Conservation (phyloP, 35 echinoderm and acorn worm genomes). For the Hemicentrotus pulcherrimus region DNA sequence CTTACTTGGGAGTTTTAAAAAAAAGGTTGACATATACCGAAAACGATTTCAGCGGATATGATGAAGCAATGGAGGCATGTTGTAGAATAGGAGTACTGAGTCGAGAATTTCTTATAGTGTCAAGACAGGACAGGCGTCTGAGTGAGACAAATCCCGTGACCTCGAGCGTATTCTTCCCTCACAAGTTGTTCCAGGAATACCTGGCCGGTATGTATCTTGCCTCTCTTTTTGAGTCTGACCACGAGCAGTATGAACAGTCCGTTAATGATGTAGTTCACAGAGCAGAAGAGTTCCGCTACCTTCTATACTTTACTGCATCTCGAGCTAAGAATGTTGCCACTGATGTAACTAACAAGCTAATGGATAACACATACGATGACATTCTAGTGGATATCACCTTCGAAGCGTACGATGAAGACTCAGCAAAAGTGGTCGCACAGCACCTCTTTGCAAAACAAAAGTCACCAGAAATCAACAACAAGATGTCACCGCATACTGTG, state of each 20-base stretch:
- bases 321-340: not conserved
- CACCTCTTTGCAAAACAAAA: too few relatives aligned
- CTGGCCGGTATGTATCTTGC: not conserved
- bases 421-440: too few relatives aligned
- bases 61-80: not conserved
- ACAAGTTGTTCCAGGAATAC: not conserved
- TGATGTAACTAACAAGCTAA: not conserved
- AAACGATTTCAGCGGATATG: not conserved
- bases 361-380: too few relatives aligned
- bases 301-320: not conserved
- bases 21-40: not conserved
- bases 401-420: too few relatives aligned
- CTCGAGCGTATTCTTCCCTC: not conserved
- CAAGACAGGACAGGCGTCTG: not conserved
- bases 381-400: too few relatives aligned
- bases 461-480: too few relatives aligned
- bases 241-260: not conserved
- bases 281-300: not conserved
- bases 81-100: not conserved
- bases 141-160: not conserved
- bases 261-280: not conserved
- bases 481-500: too few relatives aligned
- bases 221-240: not conserved
- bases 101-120: not conserved
- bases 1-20: not conserved